Evolutionary conservation across 1,140 invertebrate species (phyloP).

Genomic region (Lasaia peninsularis): DNA sequence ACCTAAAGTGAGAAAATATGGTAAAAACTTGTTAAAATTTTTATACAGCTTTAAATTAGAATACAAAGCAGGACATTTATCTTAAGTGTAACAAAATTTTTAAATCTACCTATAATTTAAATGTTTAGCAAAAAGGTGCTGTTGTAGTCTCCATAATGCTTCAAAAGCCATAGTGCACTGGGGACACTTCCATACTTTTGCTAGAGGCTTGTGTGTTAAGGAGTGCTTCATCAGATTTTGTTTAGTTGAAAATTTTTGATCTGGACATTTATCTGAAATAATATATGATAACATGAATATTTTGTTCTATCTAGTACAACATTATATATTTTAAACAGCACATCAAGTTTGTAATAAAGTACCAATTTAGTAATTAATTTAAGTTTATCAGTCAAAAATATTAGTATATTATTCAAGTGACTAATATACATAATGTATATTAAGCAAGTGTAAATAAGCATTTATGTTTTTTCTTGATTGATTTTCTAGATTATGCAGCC

Average conservation of each 20-base stretch:
- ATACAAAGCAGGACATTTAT: neutral
- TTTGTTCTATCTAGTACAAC: too few relatives aligned
- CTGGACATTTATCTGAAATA: conserved; percentile 56
- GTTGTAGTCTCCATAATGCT: conserved; percentile 57
- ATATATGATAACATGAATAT: conserved; percentile 3
- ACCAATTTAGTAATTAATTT: too few relatives aligned
- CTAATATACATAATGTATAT: too few relatives aligned
- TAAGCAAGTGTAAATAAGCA: too few relatives aligned
- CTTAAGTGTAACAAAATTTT: neutral
- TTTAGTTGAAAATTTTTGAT: conserved; percentile 59
- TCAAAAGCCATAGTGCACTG: conserved; percentile 63
- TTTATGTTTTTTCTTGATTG: too few relatives aligned
- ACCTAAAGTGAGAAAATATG: too few relatives aligned
- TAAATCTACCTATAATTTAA: conserved; percentile 50
- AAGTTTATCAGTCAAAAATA: too few relatives aligned
- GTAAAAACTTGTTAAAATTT: neutral
- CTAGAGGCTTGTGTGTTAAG: conserved; percentile 55
- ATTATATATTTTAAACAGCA: neutral
- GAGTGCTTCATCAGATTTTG: conserved; percentile 65
- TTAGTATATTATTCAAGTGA: too few relatives aligned
- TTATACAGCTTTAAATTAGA: too few relatives aligned
- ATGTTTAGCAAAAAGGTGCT: conserved; percentile 63
- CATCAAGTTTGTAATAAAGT: too few relatives aligned
- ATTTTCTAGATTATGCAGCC: too few relatives aligned
- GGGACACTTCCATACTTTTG: conserved; percentile 62